A percentile compares a stretch with the other conserved stretches of the same genome.
These are phyloP conservation scores for Apistogramma diplotaenia DNA, from an alignment of 2,113 vertebrate species.

Conservation along the genomic window DNA sequence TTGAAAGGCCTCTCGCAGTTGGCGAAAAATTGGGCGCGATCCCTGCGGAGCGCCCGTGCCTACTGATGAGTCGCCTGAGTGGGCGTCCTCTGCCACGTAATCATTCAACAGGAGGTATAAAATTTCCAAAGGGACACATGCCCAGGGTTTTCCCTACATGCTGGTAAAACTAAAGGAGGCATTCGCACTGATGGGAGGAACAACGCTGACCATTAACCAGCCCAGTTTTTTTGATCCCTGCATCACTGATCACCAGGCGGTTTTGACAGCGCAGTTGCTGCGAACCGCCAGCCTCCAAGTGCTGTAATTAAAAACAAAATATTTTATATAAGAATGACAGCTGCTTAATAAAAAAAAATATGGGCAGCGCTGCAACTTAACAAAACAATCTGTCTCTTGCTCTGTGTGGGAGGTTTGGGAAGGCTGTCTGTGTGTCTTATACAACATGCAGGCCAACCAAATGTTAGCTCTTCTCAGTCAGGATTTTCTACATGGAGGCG, in stretches of 20 bases:
- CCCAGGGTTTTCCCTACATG: conserved; percentile 7
- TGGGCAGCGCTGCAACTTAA: background rate
- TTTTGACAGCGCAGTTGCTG: background rate
- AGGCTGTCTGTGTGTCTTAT: background rate
- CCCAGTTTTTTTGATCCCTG: background rate
- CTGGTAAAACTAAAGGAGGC: background rate
- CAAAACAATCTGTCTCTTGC: conserved; percentile 6
- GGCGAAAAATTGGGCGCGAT: conserved; percentile 43
- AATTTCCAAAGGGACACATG: background rate
- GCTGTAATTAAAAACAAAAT: background rate
- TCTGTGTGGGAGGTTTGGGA: conserved; percentile 11
- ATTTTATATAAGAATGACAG: background rate
- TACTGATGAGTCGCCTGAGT: conserved; percentile 27
- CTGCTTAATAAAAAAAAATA: background rate
- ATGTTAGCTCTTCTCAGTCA: conserved; percentile 24
- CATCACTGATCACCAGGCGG: background rate
- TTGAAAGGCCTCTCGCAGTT: conserved; percentile 28
- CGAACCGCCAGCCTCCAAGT: background rate
- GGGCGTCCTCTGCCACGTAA: conserved; percentile 16
- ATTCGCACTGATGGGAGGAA: background rate
- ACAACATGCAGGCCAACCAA: conserved; percentile 33
- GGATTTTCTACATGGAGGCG: background rate
- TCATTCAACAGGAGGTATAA: conserved; percentile 12
- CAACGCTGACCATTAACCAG: background rate
- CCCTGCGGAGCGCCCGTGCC: conserved; percentile 24